Evolutionary conservation across 2,888 invertebrate species (phyloP).

Genomic region (Chydorus sphaericus): DNA sequence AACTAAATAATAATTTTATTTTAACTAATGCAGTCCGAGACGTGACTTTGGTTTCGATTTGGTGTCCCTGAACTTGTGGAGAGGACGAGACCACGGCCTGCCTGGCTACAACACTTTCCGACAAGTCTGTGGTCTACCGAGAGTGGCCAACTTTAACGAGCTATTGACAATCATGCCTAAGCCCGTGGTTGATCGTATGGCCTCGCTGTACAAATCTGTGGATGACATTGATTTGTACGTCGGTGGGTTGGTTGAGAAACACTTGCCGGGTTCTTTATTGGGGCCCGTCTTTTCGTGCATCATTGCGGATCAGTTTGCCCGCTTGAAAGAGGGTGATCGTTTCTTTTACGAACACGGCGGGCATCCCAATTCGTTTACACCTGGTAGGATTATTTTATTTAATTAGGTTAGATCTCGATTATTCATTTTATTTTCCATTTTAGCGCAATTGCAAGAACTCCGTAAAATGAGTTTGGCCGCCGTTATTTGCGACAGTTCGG

Average conservation of each 20-base stretch:
- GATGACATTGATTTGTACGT: constrained; percentile 77
- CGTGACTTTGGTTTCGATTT: constrained; percentile 17
- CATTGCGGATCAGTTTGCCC: constrained; percentile 70
- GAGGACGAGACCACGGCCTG: constrained; percentile 20
- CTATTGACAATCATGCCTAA: background rate
- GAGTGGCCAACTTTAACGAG: background rate
- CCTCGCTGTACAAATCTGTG: constrained; percentile 47
- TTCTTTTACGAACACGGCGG: constrained; percentile 49
- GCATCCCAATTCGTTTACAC: constrained; percentile 21
- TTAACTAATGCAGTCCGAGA: background rate
- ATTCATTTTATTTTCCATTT: background rate
- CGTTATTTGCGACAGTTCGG: constrained; percentile 63
- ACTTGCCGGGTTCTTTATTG: constrained; percentile 56
- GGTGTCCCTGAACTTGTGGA: constrained; percentile 17
- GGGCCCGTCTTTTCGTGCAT: constrained; percentile 84
- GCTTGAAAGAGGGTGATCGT: constrained; percentile 70
- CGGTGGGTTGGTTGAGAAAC: constrained; percentile 62
- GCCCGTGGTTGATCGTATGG: background rate
- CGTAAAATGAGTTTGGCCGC: constrained; percentile 51
- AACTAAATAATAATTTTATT: background rate
- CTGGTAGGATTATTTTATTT: too few relatives aligned
- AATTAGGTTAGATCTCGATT: too few relatives aligned
- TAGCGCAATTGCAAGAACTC: constrained; percentile 16
- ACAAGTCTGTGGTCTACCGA: constrained; percentile 23
- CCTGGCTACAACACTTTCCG: constrained; percentile 24